A percentile compares a stretch with the other conserved stretches of the same genome.
Conservation (phyloP, 2,888 invertebrate genomes). For the Plemyria rubiginata region DNA sequence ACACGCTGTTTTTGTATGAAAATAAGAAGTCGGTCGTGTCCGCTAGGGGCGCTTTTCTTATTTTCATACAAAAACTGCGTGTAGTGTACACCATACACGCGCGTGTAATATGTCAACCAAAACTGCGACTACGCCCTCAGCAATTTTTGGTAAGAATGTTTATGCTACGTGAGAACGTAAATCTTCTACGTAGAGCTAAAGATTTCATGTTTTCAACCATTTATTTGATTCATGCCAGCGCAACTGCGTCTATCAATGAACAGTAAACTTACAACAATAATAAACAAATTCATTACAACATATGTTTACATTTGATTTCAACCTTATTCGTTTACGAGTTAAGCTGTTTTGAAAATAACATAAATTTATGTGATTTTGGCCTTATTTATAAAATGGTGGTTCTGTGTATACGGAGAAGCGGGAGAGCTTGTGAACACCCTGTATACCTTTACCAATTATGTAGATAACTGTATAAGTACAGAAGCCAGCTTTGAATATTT, state of each 20-base stretch:
- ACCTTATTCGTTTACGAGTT: slow-evolving; percentile 40
- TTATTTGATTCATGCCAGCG: no score
- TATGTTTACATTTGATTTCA: slow-evolving; percentile 49
- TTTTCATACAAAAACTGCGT: no score
- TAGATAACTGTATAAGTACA: slow-evolving; percentile 38
- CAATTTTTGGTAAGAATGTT: no score
- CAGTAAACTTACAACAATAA: background rate
- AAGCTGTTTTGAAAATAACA: slow-evolving; percentile 24
- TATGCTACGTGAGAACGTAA: no score
- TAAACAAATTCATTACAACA: slow-evolving; percentile 43
- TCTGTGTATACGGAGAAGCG: background rate
- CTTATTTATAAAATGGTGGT: background rate
- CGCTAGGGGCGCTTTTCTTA: no score
- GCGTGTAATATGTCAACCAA: no score
- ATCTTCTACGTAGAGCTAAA: no score
- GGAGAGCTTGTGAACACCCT: slow-evolving; percentile 3
- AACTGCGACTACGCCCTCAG: no score
- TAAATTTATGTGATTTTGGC: slow-evolving; percentile 20
- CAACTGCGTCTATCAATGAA: background rate
- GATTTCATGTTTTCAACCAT: no score
- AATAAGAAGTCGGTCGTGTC: no score
- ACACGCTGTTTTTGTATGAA: no score
- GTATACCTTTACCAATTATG: slow-evolving; percentile 16
- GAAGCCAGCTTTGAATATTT: slow-evolving; percentile 37
- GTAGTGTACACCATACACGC: no score